phyloP scores from a whole-genome alignment of 2,113 vertebrate species.

The Protobothrops flavoviridis region DNA sequence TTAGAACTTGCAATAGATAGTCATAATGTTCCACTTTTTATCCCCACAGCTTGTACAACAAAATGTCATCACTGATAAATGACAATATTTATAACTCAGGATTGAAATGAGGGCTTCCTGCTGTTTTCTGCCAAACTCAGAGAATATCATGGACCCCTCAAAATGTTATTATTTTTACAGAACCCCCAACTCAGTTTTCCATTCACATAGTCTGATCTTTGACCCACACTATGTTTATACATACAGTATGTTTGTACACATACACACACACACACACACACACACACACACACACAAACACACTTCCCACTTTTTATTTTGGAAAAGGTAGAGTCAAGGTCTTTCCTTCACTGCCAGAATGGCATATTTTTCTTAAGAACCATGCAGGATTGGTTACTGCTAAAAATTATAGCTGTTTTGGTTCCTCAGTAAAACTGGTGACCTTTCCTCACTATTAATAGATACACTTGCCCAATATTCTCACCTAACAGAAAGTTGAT shows the following conservation, averaged over 20 bases:
- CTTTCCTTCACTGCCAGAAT: neutral
- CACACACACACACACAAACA: neutral
- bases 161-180: neutral
- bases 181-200: neutral
- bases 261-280: neutral
- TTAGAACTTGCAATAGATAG: neutral
- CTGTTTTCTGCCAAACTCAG: neutral
- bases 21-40: neutral
- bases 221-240: neutral
- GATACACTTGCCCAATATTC: neutral
- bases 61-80: neutral
- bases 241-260: neutral
- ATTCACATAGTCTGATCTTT: neutral
- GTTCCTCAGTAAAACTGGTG: neutral
- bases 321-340: neutral
- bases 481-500: neutral
- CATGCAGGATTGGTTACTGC: neutral
- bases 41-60: neutral
- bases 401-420: neutral
- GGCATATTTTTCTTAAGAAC: neutral
- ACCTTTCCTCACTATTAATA: neutral
- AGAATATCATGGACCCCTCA: neutral
- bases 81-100: neutral
- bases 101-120: neutral
- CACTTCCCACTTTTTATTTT: neutral